Evolutionary conservation across 2,797 vertebrate genomes (phyloP), one percentile per base, ranked within the genome.

Genomic region (Protosalanx chinensis): DNA sequence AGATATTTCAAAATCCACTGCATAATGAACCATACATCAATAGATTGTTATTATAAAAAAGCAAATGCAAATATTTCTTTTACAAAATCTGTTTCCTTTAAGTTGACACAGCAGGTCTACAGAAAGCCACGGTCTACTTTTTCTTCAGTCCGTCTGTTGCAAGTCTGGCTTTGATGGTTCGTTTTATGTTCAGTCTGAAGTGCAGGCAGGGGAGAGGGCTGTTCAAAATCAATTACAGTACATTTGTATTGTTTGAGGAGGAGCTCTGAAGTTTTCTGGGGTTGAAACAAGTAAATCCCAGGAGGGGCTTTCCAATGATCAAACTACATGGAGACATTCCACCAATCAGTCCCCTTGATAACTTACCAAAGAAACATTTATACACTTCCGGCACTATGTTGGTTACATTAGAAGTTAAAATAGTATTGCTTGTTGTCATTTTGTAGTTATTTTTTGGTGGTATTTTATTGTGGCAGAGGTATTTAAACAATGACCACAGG

Each of bases 161-260:
- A 69, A 71, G 70, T 23, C 3, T 68, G 65, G 59, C 85, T 90
- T 89, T 89, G 84, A 89, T 80, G 68, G 73, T 64, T 72, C 59
- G 66, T 80, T 68, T 2, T 72, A 76, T 76, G 62, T 81, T 87
- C 79, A 66, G 66, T 76, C 78, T 88, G 75, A 80, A 78, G 67
- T 49, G 74, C 81, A 80, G 75, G 75, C 23, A 82, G 75, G 74
- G 79, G 76, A 84, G 77, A 81, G 72, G 62, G 23, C 73, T 68
- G 76, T 89, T 89, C 90, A 84, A 76, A 71, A 85, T 87, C 81
- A 80, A 79, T 88, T 81, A 67, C 63, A 74, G 68, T 67, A 67
- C 33, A 4, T 2, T 30, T 73, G 77, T 74, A 41, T 74, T 69
- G 70, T 85, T 79, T 82, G 75, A 65, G 58, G 51, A 64, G 66